Evolutionary conservation across 2,888 invertebrate genomes (phyloP), one percentile per base, ranked within the genome.

Genomic region (Pogonocherus hispidulus): DNA sequence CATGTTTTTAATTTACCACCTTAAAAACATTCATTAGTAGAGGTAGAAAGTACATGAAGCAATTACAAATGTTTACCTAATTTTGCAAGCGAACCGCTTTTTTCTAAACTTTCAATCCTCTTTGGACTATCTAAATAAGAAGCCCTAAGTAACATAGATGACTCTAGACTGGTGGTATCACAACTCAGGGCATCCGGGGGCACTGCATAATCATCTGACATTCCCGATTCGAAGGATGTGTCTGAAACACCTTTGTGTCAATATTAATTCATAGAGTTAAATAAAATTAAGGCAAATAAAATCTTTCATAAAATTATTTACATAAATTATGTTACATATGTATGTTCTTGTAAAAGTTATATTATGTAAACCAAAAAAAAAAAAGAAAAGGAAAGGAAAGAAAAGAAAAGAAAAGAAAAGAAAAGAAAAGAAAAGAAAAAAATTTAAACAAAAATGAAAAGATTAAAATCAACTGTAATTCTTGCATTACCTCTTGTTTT

Each of bases 1-100:
- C 98, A 97, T 0, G 97, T 98, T 87, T 98, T 98, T 20, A 98
- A 88, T 84, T 98, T 97, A 19, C 98, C 98, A 18, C 98, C 97
- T 75, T 95, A 87, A 75, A 67, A 70, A 84, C 95, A 95, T 46
- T 32, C 8, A 3, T 41, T 22, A 47, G 1, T 27, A 46, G 32
- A 32, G 19, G 6, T 6, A 22, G 8, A 11, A 16, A 27, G n/a
- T 14, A 5, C 11, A n/a, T 60, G 9, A 32, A 27, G 5, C 44
- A 19, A 27, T 1, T 11, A 47, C n/a, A 18, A 35, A 3, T 27
- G n/a, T 68, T 68, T 76, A 84, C 85, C 85, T 80, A 86, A 79
- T 82, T 86, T 86, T 11, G 86, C 86, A 69, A 86, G 77, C 14
- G 85, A 85, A 59, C 86, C 86, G 55, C 85, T 84, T 74, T 97